Conservation (phyloP, 1,140 invertebrate species). For the Drosophila dunni region DNA sequence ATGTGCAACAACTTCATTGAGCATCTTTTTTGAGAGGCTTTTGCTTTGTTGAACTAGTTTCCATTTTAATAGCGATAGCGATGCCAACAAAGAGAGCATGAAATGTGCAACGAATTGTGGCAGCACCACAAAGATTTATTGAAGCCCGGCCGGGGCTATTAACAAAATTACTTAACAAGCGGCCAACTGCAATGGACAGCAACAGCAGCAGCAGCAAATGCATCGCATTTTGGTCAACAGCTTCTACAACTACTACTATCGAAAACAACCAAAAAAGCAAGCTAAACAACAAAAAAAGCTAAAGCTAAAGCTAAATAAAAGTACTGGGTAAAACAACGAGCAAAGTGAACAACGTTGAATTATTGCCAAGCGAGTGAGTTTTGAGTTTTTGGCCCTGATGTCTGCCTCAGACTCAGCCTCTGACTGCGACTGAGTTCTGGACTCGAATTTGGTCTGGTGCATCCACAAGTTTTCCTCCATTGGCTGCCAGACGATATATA, state of each 20-base stretch:
- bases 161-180: conserved; percentile 83
- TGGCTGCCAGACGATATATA: conserved; percentile 54
- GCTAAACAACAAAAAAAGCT: conserved; percentile 18
- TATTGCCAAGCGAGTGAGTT: conserved; percentile 71
- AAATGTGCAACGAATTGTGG: conserved; percentile 82
- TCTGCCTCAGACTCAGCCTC: conserved; percentile 9
- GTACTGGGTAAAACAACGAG: conserved; percentile 20
- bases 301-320: too few species aligned
- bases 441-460: conserved; percentile 17
- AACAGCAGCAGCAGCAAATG: conserved; percentile 15
- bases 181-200: conserved; percentile 59
- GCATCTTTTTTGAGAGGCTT: conserved; percentile 59
- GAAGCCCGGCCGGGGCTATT: conserved; percentile 69
- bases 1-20: conserved; percentile 72
- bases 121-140: conserved; percentile 77
- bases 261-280: conserved; percentile 20
- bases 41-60: conserved; percentile 70
- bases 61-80: conserved; percentile 69
- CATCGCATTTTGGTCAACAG: conserved; percentile 46
- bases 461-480: conserved; percentile 13
- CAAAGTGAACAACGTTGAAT: conserved; percentile 59
- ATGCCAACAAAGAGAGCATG: conserved; percentile 75
- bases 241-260: conserved; percentile 24
- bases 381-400: conserved; percentile 54
- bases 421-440: not conserved